Percentiles rank a stretch among this genome's conserved stretches.
These are phyloP conservation scores for Neopipo cinnamomea DNA, from an alignment of 2,113 vertebrate species.

Conservation along the genomic window DNA sequence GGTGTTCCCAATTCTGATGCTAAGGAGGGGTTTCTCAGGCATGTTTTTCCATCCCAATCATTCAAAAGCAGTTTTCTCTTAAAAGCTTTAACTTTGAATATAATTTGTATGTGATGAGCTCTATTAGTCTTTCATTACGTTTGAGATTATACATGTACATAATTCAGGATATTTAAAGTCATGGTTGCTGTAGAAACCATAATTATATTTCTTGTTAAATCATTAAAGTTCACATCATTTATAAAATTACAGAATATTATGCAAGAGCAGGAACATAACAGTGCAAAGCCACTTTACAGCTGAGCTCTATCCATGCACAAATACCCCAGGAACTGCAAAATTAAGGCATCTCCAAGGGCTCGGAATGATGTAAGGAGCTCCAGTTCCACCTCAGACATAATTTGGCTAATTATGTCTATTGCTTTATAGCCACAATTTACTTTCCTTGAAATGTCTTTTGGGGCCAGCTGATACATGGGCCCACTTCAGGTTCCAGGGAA, in stretches of 20 bases:
- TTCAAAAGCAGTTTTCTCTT: not conserved
- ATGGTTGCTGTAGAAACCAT: constrained; percentile 25
- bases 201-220: constrained; percentile 53
- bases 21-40: not conserved
- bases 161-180: constrained; percentile 30
- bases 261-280: not conserved
- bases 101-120: not conserved
- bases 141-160: constrained; percentile 32
- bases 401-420: not conserved
- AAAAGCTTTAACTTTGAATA: not conserved
- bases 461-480: rapidly evolving
- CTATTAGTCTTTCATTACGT: constrained; percentile 25
- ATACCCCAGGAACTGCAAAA: not conserved
- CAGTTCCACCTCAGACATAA: not conserved
- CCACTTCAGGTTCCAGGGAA: not conserved
- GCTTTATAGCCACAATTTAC: not conserved
- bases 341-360: not conserved
- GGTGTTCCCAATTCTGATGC: not conserved
- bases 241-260: constrained; percentile 24
- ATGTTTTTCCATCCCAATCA: not conserved
- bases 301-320: not conserved
- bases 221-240: constrained; percentile 43
- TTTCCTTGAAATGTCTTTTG: not conserved
- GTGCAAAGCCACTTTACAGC: not conserved
- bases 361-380: not conserved